Percentiles rank a stretch among this genome's conserved stretches.
Evolutionary conservation across 1,140 invertebrate genomes (phyloP).

Genomic region (Euglossa dilemma): DNA sequence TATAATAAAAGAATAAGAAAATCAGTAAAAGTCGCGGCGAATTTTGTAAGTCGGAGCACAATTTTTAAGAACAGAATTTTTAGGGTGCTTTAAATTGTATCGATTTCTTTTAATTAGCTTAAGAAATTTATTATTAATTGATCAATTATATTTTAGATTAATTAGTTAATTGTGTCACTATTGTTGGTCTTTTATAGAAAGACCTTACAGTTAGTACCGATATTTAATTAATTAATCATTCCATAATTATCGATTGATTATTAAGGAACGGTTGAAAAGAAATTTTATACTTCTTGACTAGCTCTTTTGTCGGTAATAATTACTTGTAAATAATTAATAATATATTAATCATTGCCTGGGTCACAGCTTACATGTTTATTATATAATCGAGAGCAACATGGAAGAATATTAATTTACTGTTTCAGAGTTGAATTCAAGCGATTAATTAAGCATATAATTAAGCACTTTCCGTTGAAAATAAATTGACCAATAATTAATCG

Average conservation of each 20-base stretch:
- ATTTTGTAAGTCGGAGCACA: slow-evolving; percentile 46
- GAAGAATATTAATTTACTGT: neutral
- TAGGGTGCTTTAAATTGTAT: slow-evolving; percentile 35
- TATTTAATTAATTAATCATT: slow-evolving; percentile 26
- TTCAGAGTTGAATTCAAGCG: neutral
- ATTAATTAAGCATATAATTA: neutral
- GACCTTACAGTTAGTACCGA: slow-evolving; percentile 26
- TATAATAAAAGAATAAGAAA: neutral
- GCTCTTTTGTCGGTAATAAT: neutral
- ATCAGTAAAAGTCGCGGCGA: slow-evolving; percentile 25
- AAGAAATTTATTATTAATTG: neutral
- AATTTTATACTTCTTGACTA: neutral
- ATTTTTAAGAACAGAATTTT: slow-evolving; percentile 23
- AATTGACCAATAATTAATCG: slow-evolving; percentile 18
- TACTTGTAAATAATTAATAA: slow-evolving; percentile 20
- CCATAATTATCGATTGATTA: neutral
- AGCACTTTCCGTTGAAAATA: neutral
- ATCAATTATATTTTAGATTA: slow-evolving; percentile 17
- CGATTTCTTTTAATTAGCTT: slow-evolving; percentile 10
- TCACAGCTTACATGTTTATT: neutral
- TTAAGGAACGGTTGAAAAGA: neutral
- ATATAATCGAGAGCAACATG: neutral
- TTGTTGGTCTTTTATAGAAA: slow-evolving; percentile 30
- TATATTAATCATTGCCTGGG: neutral
- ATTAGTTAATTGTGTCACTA: slow-evolving; percentile 22